phyloP scores from a whole-genome alignment of 2,888 invertebrate genomes.

The Unio delphinus region DNA sequence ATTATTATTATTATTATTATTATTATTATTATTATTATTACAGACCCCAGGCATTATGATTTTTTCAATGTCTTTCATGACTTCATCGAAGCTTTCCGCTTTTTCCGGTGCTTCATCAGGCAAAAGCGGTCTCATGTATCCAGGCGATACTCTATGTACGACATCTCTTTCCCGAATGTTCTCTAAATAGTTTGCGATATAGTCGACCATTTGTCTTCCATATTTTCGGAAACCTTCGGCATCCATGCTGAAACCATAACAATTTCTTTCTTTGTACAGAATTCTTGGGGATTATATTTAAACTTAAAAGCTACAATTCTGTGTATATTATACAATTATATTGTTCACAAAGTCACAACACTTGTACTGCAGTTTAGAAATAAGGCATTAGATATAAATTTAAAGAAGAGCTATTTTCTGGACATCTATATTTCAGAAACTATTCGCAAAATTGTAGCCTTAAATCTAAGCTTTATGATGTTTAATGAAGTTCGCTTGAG shows the following conservation, averaged over 20 bases:
- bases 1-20: not conserved
- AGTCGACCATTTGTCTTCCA: conserved; percentile 62
- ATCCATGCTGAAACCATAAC: conserved; percentile 40
- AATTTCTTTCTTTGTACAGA: too few relatives aligned
- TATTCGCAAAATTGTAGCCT: too few relatives aligned
- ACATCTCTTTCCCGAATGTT: conserved; percentile 52
- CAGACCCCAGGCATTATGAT: conserved; percentile 63
- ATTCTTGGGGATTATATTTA: too few relatives aligned
- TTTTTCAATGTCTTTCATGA: conserved; percentile 55
- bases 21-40: not conserved
- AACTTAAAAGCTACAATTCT: too few relatives aligned
- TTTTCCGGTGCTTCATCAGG: conserved; percentile 58
- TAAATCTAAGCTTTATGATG: too few relatives aligned
- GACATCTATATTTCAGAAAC: too few relatives aligned
- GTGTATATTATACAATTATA: too few relatives aligned
- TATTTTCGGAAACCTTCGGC: conserved; percentile 51
- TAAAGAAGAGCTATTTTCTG: too few relatives aligned
- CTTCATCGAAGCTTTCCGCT: conserved; percentile 51
- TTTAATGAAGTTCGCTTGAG: too few relatives aligned
- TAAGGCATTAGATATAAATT: too few relatives aligned
- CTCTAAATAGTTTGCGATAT: conserved; percentile 59
- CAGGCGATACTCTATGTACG: conserved; percentile 52
- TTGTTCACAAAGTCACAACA: too few relatives aligned
- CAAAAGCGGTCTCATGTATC: conserved; percentile 54
- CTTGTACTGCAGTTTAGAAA: too few relatives aligned